Conservation (phyloP, 2,888 invertebrate genomes). For the Chloromyia formosa region DNA sequence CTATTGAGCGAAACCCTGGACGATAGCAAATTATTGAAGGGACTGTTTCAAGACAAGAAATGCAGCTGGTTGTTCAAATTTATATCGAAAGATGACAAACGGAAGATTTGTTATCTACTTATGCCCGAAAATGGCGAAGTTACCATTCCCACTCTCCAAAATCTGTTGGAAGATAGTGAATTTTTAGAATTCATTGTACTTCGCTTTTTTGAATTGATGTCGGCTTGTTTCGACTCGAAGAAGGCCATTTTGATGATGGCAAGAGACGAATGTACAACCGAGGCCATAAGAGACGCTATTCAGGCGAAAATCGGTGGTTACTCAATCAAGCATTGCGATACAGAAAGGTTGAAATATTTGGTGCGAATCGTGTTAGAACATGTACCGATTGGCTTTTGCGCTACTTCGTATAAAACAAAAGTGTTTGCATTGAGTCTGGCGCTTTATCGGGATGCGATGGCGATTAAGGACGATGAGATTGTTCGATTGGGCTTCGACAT, state of each 20-base stretch:
- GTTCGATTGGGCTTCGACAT: constrained; percentile 50
- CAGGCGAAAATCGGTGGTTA: constrained; percentile 43
- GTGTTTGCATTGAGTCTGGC: constrained; percentile 57
- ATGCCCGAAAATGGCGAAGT: constrained; percentile 41
- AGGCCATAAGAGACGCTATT: constrained; percentile 1
- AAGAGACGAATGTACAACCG: constrained; percentile 47
- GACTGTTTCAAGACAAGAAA: constrained; percentile 50
- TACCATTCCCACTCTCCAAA: constrained; percentile 42
- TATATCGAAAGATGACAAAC: constrained; percentile 55
- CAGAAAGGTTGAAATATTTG: constrained; percentile 49
- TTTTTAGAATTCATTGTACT: constrained; percentile 55
- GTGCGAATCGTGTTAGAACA: constrained; percentile 52
- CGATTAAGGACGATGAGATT: constrained; percentile 51
- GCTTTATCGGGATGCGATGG: constrained; percentile 56
- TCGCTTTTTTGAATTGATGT: constrained; percentile 54
- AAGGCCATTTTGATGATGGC: constrained; percentile 51
- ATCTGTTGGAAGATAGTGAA: constrained; percentile 54
- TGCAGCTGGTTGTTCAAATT: constrained; percentile 54
- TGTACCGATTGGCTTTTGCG: constrained; percentile 56
- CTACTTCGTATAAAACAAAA: constrained; percentile 53
- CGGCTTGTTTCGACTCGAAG: constrained; percentile 50
- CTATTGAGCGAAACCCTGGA: constrained; percentile 50
- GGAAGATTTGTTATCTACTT: constrained; percentile 51
- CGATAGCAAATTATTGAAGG: constrained; percentile 52
- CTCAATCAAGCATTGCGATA: constrained; percentile 52